A percentile compares a stretch with the other conserved stretches of the same genome.
phyloP scores from a whole-genome alignment of 2,888 invertebrate genomes.

The Bibio marci region DNA sequence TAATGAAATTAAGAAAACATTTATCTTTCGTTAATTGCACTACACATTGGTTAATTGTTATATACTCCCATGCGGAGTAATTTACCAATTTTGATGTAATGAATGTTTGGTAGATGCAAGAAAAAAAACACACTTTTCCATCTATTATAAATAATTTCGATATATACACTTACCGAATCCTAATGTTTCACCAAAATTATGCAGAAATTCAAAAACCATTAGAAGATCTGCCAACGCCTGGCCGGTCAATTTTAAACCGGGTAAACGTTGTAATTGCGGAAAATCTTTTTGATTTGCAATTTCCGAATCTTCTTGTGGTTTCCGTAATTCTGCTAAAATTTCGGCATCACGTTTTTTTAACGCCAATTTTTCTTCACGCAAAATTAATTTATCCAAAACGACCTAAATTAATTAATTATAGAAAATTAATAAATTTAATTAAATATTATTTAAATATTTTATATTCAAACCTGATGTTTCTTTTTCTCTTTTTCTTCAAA shows the following conservation, averaged over 20 bases:
- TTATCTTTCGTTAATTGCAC: too few species aligned
- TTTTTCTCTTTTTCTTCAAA: conserved; percentile 70
- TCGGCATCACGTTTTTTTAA: conserved; percentile 51
- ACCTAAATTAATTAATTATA: conserved; percentile 41
- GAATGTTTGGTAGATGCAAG: too few species aligned
- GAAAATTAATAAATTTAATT: background rate
- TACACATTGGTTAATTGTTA: too few species aligned
- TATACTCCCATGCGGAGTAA: too few species aligned
- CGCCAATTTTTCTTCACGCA: conserved; percentile 71
- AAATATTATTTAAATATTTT: background rate
- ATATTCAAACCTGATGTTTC: conserved; percentile 27
- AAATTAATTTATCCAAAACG: conserved; percentile 66
- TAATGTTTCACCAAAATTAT: conserved; percentile 88
- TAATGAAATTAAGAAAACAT: too few species aligned
- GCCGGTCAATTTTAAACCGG: conserved; percentile 64
- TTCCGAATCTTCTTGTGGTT: conserved; percentile 84
- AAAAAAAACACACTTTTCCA: too few species aligned
- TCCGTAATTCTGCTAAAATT: conserved; percentile 51
- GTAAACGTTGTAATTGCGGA: conserved; percentile 57
- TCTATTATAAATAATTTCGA: too few species aligned
- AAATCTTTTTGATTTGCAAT: conserved; percentile 55
- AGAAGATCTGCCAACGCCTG: conserved; percentile 82
- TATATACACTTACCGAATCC: conserved; percentile 63
- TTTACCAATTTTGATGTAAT: too few species aligned
- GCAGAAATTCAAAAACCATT: conserved; percentile 92